Percentiles rank a stretch among this genome's conserved stretches.
These are phyloP conservation scores for Yoshiicerus persimilis DNA, from an alignment of 1,140 invertebrate genomes.

Conservation along the genomic window DNA sequence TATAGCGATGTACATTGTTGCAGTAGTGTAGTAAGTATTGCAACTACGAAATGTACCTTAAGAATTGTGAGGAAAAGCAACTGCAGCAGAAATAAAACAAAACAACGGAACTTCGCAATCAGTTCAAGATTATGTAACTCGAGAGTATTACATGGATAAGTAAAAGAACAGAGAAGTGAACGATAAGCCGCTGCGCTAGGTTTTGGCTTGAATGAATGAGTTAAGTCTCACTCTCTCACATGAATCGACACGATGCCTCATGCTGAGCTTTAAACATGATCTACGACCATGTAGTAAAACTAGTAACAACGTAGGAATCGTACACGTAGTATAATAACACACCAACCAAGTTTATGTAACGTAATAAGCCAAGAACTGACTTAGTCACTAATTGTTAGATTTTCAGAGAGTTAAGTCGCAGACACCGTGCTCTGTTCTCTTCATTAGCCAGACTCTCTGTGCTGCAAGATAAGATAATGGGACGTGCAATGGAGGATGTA, in stretches of 20 bases:
- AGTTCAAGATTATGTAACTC: background rate
- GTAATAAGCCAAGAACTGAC: background rate
- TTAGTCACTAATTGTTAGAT: background rate
- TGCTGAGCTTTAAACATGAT: background rate
- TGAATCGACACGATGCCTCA: background rate
- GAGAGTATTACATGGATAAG: background rate
- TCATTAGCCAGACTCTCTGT: background rate
- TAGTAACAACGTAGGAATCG: background rate
- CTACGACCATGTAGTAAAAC: background rate
- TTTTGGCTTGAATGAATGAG: background rate
- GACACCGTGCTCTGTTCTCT: constrained; percentile 1
- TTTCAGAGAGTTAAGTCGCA: background rate
- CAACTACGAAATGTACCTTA: background rate
- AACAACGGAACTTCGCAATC: constrained; percentile 5
- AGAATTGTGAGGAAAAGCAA: background rate
- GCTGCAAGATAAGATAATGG: background rate
- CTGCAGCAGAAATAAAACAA: background rate
- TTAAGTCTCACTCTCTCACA: background rate
- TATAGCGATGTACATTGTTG: background rate
- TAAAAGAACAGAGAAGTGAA: background rate
- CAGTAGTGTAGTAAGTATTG: background rate
- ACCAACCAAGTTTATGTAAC: background rate
- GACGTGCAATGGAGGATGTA: background rate
- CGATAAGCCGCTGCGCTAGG: background rate
- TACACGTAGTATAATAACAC: background rate